Base-by-base conservation (phyloP, 2,113 vertebrate genomes). In the Silurus meridionalis region DNA sequence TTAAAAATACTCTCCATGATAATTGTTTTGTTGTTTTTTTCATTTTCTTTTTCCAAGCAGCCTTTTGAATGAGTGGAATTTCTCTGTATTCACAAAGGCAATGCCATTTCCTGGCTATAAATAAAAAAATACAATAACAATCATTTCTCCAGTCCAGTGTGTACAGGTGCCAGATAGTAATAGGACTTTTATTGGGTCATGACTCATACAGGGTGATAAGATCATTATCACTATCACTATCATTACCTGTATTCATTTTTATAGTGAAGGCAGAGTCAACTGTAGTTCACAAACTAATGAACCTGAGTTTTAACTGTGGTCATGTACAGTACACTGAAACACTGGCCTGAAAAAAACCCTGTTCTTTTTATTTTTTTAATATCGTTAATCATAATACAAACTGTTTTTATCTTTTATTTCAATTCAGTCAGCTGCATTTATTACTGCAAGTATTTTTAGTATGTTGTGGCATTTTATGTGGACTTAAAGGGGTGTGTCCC, bases 121-220 rank as follows among this genome's bases (percentile, higher is more conserved):
- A 72, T 78, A 87, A 53, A 55, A 48, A 80, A 74, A 90, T 48
- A 64, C 80, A 69, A 82, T 71, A 71, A 63, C 25, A 63, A 15
- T 63, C 21, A 61, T 74, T 13, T 80, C 8, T 23, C 6, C 5
- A 79, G 86, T 55, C 86, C 86, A 83, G 87, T 66, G 82, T 84
- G 82, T 89, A 84, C 89, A 88, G 90, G 61, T 15, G 21, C 85
- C 83, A 46, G 9, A 46, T 60, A 55, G 83, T 78, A 87, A 84
- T 85, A 88, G 66, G 87, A 69, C 58, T 87, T 78, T 88, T 87
- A 90, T 89, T 91, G 83, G 86, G 87, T 84, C 77, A 85, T 85
- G 71, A 86, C 83, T 75, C 57, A 71, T 60, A 83, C 85, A 82
- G 82, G 57, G 53, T 84, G 80, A 93, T 89, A 82, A 83, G 86